Evolutionary conservation across 1,140 invertebrate genomes (phyloP).

Genomic region (Procambarus clarkii): DNA sequence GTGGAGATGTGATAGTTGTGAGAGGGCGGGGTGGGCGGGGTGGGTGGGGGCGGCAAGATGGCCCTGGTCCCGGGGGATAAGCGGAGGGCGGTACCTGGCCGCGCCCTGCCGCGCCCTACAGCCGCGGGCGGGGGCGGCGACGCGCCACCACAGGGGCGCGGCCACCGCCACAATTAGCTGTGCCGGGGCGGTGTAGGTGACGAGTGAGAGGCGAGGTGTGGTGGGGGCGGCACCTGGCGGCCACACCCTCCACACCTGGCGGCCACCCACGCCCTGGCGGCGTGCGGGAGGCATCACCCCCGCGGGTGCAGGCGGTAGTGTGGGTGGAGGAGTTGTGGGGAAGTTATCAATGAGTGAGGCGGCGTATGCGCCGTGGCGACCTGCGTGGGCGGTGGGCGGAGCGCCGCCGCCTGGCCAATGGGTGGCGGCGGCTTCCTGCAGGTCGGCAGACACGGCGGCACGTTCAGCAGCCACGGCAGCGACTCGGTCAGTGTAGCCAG

Average conservation of each 20-base stretch:
- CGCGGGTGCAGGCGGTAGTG: not conserved
- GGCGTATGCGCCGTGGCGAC: not conserved
- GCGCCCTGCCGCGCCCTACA: slow-evolving; percentile 41
- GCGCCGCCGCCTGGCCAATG: slow-evolving; percentile 17
- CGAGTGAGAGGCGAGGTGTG: slow-evolving; percentile 38
- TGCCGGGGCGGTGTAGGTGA: slow-evolving; percentile 23
- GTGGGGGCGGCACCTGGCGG: slow-evolving; percentile 26
- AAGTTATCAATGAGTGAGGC: not conserved
- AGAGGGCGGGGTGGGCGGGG: too few species aligned
- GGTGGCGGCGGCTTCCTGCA: not conserved
- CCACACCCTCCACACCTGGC: slow-evolving; percentile 28
- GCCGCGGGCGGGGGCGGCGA: not conserved
- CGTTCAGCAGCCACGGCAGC: slow-evolving; percentile 15
- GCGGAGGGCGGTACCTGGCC: slow-evolving; percentile 55
- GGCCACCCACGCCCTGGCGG: slow-evolving; percentile 5
- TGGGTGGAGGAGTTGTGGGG: not conserved
- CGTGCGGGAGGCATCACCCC: too few species aligned
- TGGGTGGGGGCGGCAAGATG: slow-evolving; percentile 13
- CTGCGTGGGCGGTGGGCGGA: slow-evolving; percentile 41
- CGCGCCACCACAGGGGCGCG: slow-evolving; percentile 4
- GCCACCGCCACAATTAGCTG: slow-evolving; percentile 36
- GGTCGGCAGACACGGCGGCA: not conserved
- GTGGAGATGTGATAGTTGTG: too few species aligned
- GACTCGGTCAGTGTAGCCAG: slow-evolving; percentile 42
- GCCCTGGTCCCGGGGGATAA: slow-evolving; percentile 45